Base-by-base conservation (phyloP, 1,140 invertebrate genomes). In the Drosophila pseudoananassae region DNA sequence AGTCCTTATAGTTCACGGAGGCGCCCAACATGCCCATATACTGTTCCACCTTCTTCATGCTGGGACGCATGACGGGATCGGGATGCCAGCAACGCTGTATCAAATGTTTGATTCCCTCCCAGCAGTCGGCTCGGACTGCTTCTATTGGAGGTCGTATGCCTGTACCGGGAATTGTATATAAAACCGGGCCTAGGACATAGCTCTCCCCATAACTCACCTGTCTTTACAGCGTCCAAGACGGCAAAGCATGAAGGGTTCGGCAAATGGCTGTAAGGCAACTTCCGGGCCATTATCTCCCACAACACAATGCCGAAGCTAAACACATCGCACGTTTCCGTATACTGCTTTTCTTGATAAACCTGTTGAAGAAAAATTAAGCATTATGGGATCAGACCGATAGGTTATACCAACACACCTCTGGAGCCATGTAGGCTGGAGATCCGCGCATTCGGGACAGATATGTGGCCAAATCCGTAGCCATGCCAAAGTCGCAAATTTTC, bases 401-500 rank as follows among this genome's bases (percentile, higher is more conserved):
- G 25, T 46, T 4, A 36, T 9, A 20, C 15, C 1, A 14, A 38
- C 65, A 0, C n/a, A 73, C 72, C 31, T 80, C 77, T 20, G 77
- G 71, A 3, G 77, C 57, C 58, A 64, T 77, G 17, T 76, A 77
- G 25, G 38, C 15, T 1, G 49, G 12, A 0, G 73, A 54, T 0
- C 75, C 75, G 1, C 25, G 20, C 17, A 38, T 15, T 5, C 43
- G 1, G 0, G 73, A 23, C n/a, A 50, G 38, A 12, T 53, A 45
- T 10, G 29, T 53, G 7, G 52, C 27, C 45, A 70, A 1, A 7
- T 53, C 31, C 9, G 53, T 58, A 0, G 43, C 38, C 4, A 38
- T 27, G 0, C 74, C 76, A 25, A 78, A 78, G 15, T 78, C 74
- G 4, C 74, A 65, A 10, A 78, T 72, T 31, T 77, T 78, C 0